A percentile compares a stretch with the other conserved stretches of the same genome.
phyloP scores from a whole-genome alignment of 2,888 invertebrate species.

The Crocallis elinguaria region DNA sequence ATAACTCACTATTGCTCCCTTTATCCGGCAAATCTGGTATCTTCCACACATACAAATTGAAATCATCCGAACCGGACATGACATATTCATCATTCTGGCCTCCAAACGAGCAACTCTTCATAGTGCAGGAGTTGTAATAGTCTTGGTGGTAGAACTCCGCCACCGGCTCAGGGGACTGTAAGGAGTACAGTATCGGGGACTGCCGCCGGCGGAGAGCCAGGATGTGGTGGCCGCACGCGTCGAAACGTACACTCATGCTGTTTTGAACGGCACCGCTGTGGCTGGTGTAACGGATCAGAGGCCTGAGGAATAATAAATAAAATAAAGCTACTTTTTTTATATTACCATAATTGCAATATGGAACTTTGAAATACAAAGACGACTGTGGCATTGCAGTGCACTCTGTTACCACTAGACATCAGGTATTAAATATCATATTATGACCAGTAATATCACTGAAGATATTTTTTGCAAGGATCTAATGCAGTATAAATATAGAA shows the following conservation, averaged over 20 bases:
- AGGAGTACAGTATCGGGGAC: slow-evolving; percentile 92
- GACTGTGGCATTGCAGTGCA: too few relatives aligned
- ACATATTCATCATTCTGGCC: slow-evolving; percentile 95
- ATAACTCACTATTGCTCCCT: slow-evolving; percentile 34
- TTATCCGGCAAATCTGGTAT: slow-evolving; percentile 87
- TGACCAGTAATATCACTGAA: too few relatives aligned
- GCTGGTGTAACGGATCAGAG: slow-evolving; percentile 88
- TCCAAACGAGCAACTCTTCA: slow-evolving; percentile 98
- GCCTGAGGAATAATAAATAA: slow-evolving; percentile 74
- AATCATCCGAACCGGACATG: slow-evolving; percentile 97
- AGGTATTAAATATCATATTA: too few relatives aligned
- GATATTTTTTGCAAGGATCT: too few relatives aligned
- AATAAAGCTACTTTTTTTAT: too few relatives aligned
- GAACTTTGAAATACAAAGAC: too few relatives aligned
- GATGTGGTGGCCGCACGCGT: slow-evolving; percentile 90
- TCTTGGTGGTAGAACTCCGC: slow-evolving; percentile 96
- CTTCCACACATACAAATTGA: slow-evolving; percentile 97
- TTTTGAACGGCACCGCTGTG: slow-evolving; percentile 87
- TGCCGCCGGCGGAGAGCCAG: slow-evolving; percentile 93
- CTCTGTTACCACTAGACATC: too few relatives aligned
- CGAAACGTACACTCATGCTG: slow-evolving; percentile 97
- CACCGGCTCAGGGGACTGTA: slow-evolving; percentile 88
- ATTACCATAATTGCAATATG: too few relatives aligned
- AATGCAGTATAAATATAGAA: too few relatives aligned
- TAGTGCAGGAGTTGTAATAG: slow-evolving; percentile 98